These are phyloP conservation scores for Rhinoraja longicauda DNA, from an alignment of 2,797 vertebrate species.

Conservation along the genomic window DNA sequence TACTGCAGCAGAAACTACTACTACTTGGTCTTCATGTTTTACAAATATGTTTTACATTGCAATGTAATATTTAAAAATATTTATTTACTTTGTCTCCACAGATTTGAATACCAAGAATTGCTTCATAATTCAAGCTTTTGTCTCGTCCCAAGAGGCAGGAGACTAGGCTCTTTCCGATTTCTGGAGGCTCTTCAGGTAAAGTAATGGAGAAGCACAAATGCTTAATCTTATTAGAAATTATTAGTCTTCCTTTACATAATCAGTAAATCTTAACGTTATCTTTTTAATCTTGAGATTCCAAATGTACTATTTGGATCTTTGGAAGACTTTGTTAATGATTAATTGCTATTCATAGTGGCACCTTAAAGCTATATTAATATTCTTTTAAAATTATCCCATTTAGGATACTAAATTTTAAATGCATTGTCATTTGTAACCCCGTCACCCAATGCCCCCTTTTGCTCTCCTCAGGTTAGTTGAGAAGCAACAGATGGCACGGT, in stretches of 20 bases:
- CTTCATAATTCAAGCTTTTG: constrained; percentile 72
- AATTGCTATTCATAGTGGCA: not conserved
- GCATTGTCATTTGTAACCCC: not conserved
- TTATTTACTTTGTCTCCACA: constrained; percentile 45
- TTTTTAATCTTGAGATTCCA: constrained; percentile 1
- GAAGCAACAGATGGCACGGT: not conserved
- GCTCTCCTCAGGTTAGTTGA: not conserved
- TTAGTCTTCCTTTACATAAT: not conserved
- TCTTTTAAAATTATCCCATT: not conserved
- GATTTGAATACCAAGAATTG: constrained; percentile 71
- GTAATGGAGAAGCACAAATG: not conserved
- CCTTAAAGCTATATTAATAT: not conserved
- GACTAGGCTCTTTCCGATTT: constrained; percentile 71
- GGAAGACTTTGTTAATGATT: not conserved
- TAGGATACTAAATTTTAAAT: not conserved
- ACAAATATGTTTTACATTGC: constrained; percentile 4
- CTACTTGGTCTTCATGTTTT: not conserved
- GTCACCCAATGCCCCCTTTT: not conserved
- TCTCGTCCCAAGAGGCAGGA: constrained; percentile 65
- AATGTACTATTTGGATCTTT: not conserved
- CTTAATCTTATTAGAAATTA: too few relatives aligned
- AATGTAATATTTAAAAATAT: not conserved
- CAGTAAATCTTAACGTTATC: not conserved
- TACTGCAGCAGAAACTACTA: not conserved
- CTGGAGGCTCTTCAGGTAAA: constrained; percentile 69